Evolutionary conservation across 2,113 vertebrate genomes (phyloP).

Genomic region (Origma solitaria): DNA sequence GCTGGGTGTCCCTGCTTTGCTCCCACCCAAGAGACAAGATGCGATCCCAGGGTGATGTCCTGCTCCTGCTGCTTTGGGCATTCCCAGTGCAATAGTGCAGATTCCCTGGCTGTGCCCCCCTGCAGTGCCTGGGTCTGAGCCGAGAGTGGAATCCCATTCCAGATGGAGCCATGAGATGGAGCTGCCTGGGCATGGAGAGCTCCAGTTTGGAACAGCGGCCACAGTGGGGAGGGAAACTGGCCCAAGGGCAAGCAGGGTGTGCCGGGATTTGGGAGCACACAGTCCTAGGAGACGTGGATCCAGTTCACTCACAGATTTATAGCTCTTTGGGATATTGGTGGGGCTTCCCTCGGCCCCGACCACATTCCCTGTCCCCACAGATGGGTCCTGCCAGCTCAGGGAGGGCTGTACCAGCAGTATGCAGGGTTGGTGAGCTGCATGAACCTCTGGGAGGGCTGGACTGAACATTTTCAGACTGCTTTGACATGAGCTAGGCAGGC

Average conservation of each 20-base stretch:
- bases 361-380: not conserved
- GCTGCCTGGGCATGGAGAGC: not conserved
- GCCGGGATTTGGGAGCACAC: not conserved
- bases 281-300: not conserved
- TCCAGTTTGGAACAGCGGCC: not conserved
- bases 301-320: not conserved
- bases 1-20: not conserved
- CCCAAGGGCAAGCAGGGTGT: not conserved
- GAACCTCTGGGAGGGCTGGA: not conserved
- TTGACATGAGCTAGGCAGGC: not conserved
- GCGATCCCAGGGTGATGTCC: not conserved
- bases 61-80: not conserved
- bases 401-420: not conserved
- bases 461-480: not conserved
- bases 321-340: not conserved
- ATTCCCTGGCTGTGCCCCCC: rapidly evolving
- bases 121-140: not conserved
- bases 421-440: not conserved
- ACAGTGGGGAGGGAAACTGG: not conserved
- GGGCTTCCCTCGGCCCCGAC: not conserved
- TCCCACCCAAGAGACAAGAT: not conserved
- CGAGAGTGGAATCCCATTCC: too few species aligned
- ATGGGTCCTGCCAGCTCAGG: too few species aligned
- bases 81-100: not conserved
- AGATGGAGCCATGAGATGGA: not conserved